Conservation (phyloP, 1,140 invertebrate genomes). For the Hyles euphorbiae region DNA sequence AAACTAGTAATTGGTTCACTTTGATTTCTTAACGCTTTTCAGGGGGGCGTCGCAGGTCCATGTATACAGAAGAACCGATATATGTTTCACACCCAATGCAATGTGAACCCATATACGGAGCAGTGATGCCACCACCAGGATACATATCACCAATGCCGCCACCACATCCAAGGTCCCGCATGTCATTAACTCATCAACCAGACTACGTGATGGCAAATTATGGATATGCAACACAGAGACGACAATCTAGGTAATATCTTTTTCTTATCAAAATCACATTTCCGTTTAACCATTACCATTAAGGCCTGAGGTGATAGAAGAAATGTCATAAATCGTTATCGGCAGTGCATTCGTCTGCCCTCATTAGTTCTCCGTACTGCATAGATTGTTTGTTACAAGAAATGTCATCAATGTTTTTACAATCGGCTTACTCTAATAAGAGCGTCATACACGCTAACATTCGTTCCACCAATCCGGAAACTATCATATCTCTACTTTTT, state of each 20-base stretch:
- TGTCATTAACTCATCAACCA: constrained; percentile 53
- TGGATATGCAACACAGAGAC: constrained; percentile 43
- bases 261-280: background rate
- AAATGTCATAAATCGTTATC: too few species aligned
- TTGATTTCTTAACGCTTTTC: constrained; percentile 14
- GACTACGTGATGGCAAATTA: constrained; percentile 51
- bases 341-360: too few species aligned
- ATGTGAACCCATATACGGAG: constrained; percentile 59
- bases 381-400: too few species aligned
- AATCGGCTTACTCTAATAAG: too few species aligned
- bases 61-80: constrained; percentile 61
- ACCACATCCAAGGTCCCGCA: constrained; percentile 38
- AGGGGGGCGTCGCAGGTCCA: constrained; percentile 58
- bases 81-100: constrained; percentile 54
- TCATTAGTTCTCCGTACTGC: too few species aligned
- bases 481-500: too few species aligned
- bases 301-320: too few species aligned
- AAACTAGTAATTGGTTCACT: too few species aligned
- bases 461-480: too few species aligned
- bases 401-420: too few species aligned
- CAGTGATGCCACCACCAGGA: constrained; percentile 37
- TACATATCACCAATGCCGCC: constrained; percentile 24
- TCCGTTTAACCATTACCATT: too few species aligned
- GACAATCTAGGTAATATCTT: constrained; percentile 54
- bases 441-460: too few species aligned